These are phyloP conservation scores for Drosophila burlai DNA, from an alignment of 1,140 invertebrate genomes.

Conservation along the genomic window DNA sequence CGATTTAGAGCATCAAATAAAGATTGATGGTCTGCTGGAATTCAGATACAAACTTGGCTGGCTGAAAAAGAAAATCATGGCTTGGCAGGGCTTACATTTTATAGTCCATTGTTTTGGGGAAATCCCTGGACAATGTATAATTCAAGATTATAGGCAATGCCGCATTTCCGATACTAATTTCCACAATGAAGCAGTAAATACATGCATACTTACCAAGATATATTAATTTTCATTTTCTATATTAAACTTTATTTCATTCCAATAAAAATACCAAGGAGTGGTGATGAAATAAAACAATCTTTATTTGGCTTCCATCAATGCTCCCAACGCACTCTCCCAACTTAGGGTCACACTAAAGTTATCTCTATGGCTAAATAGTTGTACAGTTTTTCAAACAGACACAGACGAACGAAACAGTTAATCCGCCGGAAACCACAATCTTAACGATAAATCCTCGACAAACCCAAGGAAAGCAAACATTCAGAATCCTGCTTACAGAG, in stretches of 20 bases:
- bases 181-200: background rate
- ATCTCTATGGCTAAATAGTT: conserved; percentile 60
- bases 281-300: conserved; percentile 61
- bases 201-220: background rate
- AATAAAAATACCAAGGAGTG: background rate
- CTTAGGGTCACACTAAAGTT: conserved; percentile 50
- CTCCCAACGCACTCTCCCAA: conserved; percentile 43
- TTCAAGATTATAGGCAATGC: background rate
- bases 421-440: conserved; percentile 62
- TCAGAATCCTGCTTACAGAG: conserved; percentile 40
- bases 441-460: conserved; percentile 47
- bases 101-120: background rate
- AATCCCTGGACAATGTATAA: background rate
- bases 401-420: conserved; percentile 51
- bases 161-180: background rate
- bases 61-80: background rate
- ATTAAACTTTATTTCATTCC: background rate
- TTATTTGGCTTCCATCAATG: conserved; percentile 67
- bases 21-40: conserved; percentile 4
- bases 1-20: conserved; percentile 16
- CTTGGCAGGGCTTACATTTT: background rate
- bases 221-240: background rate
- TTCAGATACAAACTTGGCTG: conserved; percentile 1
- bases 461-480: conserved; percentile 39
- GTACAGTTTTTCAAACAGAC: conserved; percentile 66